Percentiles rank a stretch among this genome's conserved stretches.
These are phyloP conservation scores for Tympanoctomys barrerae DNA, from an alignment of 2,797 vertebrate species.

Conservation along the genomic window DNA sequence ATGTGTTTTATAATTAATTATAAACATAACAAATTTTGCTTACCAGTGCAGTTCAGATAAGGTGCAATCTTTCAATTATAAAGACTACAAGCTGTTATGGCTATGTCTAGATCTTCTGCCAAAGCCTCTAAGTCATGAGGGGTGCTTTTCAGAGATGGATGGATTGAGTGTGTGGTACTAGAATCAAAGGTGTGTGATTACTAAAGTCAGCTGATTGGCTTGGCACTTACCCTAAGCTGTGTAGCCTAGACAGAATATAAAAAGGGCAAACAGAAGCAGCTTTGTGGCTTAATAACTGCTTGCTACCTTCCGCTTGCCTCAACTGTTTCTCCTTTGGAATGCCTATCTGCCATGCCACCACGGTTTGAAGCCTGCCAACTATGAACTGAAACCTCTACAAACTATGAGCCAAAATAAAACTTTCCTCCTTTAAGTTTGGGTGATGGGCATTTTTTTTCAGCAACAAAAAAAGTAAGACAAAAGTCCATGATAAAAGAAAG, in stretches of 20 bases:
- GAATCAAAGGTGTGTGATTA: neutral
- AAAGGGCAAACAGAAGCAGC: neutral
- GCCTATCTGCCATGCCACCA: neutral
- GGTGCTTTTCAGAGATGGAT: neutral
- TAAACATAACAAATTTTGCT: conserved; percentile 53
- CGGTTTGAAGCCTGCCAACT: neutral
- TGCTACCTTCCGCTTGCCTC: neutral
- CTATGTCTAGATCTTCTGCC: neutral
- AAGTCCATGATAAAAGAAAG: neutral
- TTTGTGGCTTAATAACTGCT: neutral
- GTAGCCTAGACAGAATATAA: neutral
- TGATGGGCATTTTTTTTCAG: neutral
- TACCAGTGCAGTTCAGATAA: conserved; percentile 18
- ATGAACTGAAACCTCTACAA: neutral
- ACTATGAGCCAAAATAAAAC: neutral
- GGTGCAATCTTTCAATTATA: conserved; percentile 24
- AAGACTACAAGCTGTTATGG: neutral
- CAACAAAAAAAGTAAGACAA: neutral
- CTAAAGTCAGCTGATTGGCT: neutral
- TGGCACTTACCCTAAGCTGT: neutral
- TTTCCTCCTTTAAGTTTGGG: neutral
- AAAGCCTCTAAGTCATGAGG: neutral
- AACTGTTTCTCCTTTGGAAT: neutral
- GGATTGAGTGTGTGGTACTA: neutral
- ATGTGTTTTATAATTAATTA: conserved; percentile 11